phyloP scores from a whole-genome alignment of 2,888 invertebrate species.

The Rugalucina vietnamica region DNA sequence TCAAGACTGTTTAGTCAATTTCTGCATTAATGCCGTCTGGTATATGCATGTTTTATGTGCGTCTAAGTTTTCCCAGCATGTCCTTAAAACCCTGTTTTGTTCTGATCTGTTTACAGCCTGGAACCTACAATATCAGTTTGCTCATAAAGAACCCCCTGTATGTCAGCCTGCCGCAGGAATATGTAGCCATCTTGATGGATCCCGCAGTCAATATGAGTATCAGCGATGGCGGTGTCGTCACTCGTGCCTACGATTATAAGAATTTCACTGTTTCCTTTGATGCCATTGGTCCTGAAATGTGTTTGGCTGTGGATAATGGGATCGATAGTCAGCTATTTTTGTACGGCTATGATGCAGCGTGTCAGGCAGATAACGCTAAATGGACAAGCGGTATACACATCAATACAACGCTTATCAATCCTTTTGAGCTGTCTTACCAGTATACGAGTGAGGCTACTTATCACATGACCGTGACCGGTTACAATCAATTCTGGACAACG shows the following conservation, averaged over 20 bases:
- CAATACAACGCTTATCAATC: neutral
- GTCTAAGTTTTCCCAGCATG: too few relatives aligned
- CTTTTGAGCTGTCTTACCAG: constrained; percentile 36
- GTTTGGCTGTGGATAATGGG: constrained; percentile 73
- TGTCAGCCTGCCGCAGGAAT: neutral
- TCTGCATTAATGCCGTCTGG: too few relatives aligned
- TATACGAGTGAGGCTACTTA: constrained; percentile 55
- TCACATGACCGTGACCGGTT: constrained; percentile 48
- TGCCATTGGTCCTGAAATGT: constrained; percentile 67
- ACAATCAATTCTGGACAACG: constrained; percentile 41
- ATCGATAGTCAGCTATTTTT: constrained; percentile 52
- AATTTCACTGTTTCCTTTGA: constrained; percentile 67
- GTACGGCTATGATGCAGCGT: constrained; percentile 58
- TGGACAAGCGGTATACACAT: neutral
- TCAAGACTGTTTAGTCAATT: too few relatives aligned
- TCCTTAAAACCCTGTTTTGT: too few relatives aligned
- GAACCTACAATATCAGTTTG: constrained; percentile 43
- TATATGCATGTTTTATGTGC: too few relatives aligned
- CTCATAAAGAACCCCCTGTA: constrained; percentile 55
- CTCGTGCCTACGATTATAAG: constrained; percentile 57
- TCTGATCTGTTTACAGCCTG: constrained; percentile 49
- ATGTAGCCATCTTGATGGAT: constrained; percentile 52
- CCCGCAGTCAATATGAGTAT: constrained; percentile 58
- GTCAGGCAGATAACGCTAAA: constrained; percentile 14
- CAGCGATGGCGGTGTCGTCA: constrained; percentile 41